phyloP scores from a whole-genome alignment of 2,113 vertebrate genomes.

The Dasyornis broadbenti region DNA sequence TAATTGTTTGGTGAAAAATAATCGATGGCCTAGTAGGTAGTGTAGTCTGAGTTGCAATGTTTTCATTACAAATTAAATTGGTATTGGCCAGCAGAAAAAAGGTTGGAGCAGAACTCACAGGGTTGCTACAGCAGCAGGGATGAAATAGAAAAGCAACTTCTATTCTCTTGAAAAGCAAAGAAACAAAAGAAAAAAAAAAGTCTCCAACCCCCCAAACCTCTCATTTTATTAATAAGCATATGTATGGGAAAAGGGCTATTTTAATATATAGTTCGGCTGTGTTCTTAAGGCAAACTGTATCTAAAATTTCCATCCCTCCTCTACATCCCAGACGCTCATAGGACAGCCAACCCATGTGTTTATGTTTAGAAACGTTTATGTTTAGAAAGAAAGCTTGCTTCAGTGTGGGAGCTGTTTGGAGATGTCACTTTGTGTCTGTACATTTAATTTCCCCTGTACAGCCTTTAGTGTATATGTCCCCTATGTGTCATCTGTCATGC shows the following conservation, averaged over 20 bases:
- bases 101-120: background rate
- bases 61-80: conserved; percentile 19
- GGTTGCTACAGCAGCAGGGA: background rate
- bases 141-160: background rate
- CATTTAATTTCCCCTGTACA: background rate
- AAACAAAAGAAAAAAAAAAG: background rate
- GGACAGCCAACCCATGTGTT: background rate
- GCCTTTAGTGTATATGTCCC: background rate
- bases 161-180: background rate
- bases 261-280: background rate
- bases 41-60: background rate
- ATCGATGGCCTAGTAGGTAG: background rate
- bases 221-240: background rate
- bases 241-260: background rate
- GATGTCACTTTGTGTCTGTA: background rate
- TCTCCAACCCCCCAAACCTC: background rate
- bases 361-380: background rate
- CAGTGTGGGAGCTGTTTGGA: background rate
- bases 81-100: background rate
- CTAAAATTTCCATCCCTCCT: background rate
- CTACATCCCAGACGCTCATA: background rate
- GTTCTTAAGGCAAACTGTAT: background rate
- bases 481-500: background rate
- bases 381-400: background rate
- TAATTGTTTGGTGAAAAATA: background rate